These are phyloP conservation scores for Adelphocoris suturalis DNA, from an alignment of 2,888 invertebrate genomes.

Conservation along the genomic window DNA sequence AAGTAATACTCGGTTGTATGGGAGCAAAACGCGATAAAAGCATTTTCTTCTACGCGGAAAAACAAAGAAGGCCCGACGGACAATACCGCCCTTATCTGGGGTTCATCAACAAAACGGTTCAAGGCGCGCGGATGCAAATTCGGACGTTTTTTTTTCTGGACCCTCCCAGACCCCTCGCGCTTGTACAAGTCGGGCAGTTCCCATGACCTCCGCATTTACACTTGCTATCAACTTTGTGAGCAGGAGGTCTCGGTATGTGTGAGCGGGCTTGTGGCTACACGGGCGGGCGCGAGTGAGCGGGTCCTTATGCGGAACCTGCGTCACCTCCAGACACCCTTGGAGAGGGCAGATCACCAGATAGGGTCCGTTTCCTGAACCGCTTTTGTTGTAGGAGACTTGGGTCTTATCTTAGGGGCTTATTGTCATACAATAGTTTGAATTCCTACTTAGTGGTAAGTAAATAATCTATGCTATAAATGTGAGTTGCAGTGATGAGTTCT, in stretches of 20 bases:
- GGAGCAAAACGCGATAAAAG: no score
- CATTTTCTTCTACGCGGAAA: neutral
- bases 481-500: no score
- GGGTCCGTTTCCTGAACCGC: neutral
- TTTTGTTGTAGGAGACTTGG: neutral
- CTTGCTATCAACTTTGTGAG: neutral
- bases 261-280: neutral
- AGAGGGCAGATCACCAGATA: neutral
- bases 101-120: neutral
- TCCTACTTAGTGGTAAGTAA: no score
- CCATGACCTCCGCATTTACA: neutral
- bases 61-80: neutral
- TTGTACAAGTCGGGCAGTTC: neutral
- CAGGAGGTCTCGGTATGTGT: neutral
- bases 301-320: neutral
- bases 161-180: neutral
- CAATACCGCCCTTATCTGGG: neutral
- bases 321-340: neutral
- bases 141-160: neutral
- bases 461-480: no score
- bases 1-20: no score
- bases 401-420: no score
- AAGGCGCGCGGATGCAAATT: conserved; percentile 1
- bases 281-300: neutral
- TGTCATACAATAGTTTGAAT: no score